Evolutionary conservation across 2,888 invertebrate species (phyloP).

Genomic region (Athalia circularis): DNA sequence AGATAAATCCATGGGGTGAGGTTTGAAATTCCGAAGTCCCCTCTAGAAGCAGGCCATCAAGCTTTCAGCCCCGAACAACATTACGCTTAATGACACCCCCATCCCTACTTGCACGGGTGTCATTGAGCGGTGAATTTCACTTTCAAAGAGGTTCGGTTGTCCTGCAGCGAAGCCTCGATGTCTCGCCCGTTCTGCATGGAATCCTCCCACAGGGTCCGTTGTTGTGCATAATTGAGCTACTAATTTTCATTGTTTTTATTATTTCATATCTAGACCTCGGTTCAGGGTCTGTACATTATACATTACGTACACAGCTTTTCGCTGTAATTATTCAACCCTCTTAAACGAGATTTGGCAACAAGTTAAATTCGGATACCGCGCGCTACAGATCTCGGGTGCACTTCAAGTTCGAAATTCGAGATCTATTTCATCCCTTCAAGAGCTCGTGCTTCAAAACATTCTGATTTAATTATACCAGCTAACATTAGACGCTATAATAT

Average conservation of each 20-base stretch:
- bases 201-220: conserved; percentile 3
- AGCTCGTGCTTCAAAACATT: too few relatives aligned
- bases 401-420: too few relatives aligned
- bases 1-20: not conserved
- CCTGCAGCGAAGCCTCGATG: conserved; percentile 8
- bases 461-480: too few relatives aligned
- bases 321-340: conserved; percentile 15
- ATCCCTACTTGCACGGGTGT: conserved; percentile 14
- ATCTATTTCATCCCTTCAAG: too few relatives aligned
- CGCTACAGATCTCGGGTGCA: too few relatives aligned
- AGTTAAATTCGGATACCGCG: not conserved
- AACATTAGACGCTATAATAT: too few relatives aligned
- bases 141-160: conserved; percentile 12
- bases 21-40: conserved; percentile 3
- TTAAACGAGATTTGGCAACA: not conserved
- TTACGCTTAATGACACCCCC: conserved; percentile 21
- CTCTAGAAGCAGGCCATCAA: conserved; percentile 25
- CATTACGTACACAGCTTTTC: not conserved
- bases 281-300: too few relatives aligned
- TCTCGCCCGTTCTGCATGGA: not conserved
- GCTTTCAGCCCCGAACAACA: conserved; percentile 35
- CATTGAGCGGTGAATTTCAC: conserved; percentile 8
- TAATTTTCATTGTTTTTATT: not conserved
- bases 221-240: conserved; percentile 29
- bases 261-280: not conserved